Conservation (phyloP, 2,888 invertebrate species). For the Euplagia quadripunctaria region DNA sequence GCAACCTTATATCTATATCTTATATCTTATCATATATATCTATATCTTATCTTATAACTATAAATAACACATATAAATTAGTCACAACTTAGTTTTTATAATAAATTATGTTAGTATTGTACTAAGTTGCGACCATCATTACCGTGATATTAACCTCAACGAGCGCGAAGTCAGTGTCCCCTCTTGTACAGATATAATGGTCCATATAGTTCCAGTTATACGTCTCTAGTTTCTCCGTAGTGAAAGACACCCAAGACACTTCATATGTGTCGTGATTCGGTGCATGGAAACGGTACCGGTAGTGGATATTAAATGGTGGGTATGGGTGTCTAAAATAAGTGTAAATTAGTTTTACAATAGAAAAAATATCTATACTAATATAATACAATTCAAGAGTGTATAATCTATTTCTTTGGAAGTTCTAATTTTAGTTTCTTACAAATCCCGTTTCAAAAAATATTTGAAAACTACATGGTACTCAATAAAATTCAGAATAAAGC, state of each 20-base stretch:
- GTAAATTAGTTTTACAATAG: too few relatives aligned
- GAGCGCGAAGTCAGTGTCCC: slow-evolving; percentile 96
- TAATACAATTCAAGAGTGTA: neutral
- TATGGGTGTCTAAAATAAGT: slow-evolving; percentile 93
- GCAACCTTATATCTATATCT: too few relatives aligned
- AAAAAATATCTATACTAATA: neutral
- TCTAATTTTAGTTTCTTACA: too few relatives aligned
- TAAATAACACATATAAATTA: slow-evolving; percentile 15
- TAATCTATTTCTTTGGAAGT: too few relatives aligned
- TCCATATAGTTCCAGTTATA: slow-evolving; percentile 99
- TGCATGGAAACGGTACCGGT: slow-evolving; percentile 96
- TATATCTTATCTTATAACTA: too few relatives aligned
- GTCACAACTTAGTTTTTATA: slow-evolving; percentile 19
- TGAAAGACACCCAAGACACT: slow-evolving; percentile 97
- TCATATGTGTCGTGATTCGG: slow-evolving; percentile 97
- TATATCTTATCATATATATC: too few relatives aligned
- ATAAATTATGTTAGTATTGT: slow-evolving; percentile 14
- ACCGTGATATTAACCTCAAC: slow-evolving; percentile 89
- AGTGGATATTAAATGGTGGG: slow-evolving; percentile 96
- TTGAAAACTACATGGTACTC: too few relatives aligned
- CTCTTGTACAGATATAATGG: slow-evolving; percentile 97
- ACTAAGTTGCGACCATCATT: slow-evolving; percentile 35
- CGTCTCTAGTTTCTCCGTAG: slow-evolving; percentile 97
- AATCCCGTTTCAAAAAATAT: too few relatives aligned
- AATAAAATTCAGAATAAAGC: too few relatives aligned